Base-by-base conservation (phyloP, 2,888 invertebrate species). In the Drosophila kanekoi region DNA sequence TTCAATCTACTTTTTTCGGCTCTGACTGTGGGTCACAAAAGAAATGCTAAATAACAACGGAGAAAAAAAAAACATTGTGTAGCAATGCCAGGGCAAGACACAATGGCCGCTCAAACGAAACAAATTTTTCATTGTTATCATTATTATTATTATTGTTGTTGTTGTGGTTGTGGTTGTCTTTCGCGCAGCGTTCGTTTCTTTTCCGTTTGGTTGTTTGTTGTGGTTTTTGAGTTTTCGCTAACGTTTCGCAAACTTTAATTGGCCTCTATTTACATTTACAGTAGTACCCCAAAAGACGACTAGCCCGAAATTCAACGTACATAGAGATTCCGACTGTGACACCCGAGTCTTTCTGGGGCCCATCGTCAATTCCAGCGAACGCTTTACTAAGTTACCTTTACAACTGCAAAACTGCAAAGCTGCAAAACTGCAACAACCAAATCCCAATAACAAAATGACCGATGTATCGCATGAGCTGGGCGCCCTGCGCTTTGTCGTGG, bases 391-490 rank as follows among this genome's bases (percentile, higher is more conserved):
- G 16, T 35, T 49, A 75, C 23, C 44, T 33, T 49, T 43, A 71
- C 70, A 77, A 57, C 71, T 69, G 67, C 73, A 71, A 52, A 77
- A 56, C 71, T 67, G 63, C 72, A 68, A 68, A n/a, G n/a, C 71
- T 69, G 67, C 73, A 71, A 52, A 77, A 56, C 71, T 67, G 63
- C 72, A 68, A 68, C 45, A 47, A 53, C 14, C 65, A 59, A 80
- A 49, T 54, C 60, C 67, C 54, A 71, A 52, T 53, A 77, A 51
- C 48, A 86, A 74, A 75, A 92, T 92, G 92, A 85, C 91, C 68
- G 92, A 92, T 81, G 92, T 92, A 72, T 92, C 92, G 64, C 92
- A 92, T 81, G 92, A 92, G 80, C 81, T 92, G 68, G 92, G 90
- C 56, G 86, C 92, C 44, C 76, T 92, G 63, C 90, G 92, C 57